These are phyloP conservation scores for Linnaemya vulpina DNA, from an alignment of 2,888 invertebrate species.

Conservation along the genomic window DNA sequence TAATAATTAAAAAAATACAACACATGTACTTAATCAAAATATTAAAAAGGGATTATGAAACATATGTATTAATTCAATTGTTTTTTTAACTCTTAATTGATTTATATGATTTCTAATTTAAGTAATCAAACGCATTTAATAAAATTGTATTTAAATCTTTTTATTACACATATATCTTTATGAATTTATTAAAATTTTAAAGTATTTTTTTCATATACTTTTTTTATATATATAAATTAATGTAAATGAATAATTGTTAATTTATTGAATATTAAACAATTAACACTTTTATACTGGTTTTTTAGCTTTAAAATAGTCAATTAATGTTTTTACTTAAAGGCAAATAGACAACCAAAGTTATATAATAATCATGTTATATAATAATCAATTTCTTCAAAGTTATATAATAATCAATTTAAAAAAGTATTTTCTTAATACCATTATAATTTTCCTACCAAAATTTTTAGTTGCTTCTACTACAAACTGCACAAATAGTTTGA, in stretches of 20 bases:
- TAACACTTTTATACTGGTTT: conserved; percentile 50
- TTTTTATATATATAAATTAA: conserved; percentile 1
- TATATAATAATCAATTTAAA: no score
- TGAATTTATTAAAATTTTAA: conserved; percentile 15
- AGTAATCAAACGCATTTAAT: conserved; percentile 40
- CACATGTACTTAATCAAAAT: conserved; percentile 64
- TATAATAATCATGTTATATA: not conserved
- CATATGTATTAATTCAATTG: conserved; percentile 30
- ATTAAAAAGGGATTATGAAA: conserved; percentile 50
- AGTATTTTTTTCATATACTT: not conserved
- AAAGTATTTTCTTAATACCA: no score
- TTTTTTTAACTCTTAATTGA: conserved; percentile 23
- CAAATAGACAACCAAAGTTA: conserved; percentile 19
- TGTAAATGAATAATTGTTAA: conserved; percentile 39
- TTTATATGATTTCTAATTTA: conserved; percentile 60
- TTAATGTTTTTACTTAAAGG: conserved; percentile 40
- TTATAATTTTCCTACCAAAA: no score
- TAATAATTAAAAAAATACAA: conserved; percentile 21
- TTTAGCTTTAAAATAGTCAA: conserved; percentile 63
- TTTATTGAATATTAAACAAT: conserved; percentile 31
- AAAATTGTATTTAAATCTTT: conserved; percentile 33
- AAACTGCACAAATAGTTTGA: no score
- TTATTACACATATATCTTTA: not conserved
- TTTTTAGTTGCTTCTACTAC: no score
- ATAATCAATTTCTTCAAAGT: not conserved